phyloP scores from a whole-genome alignment of 2,113 vertebrate species.

The Steatornis caripensis region DNA sequence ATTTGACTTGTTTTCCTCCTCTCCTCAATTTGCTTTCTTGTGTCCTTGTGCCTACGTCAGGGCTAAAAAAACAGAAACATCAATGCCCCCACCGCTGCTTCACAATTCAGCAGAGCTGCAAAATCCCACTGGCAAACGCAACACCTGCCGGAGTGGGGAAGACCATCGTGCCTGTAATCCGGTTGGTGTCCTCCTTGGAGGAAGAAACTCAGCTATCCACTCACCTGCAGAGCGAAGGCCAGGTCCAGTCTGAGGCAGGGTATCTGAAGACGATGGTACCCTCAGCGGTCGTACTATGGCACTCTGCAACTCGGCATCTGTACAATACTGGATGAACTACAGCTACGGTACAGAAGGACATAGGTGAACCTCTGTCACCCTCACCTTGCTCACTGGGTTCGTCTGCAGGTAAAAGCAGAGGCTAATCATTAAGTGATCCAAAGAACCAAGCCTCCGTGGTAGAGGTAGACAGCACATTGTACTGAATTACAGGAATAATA shows the following conservation, averaged over 20 bases:
- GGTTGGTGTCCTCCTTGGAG: accelerated
- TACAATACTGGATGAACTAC: neutral
- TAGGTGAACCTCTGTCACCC: neutral
- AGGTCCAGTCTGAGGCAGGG: too few species aligned
- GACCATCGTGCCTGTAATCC: neutral
- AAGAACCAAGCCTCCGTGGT: accelerated
- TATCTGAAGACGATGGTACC: neutral
- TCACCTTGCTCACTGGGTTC: accelerated
- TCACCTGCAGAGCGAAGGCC: neutral
- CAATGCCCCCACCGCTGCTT: neutral
- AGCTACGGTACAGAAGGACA: neutral
- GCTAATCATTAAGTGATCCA: neutral
- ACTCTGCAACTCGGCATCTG: neutral
- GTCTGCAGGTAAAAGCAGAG: neutral
- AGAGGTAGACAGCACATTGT: neutral
- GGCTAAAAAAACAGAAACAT: neutral
- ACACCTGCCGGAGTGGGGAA: accelerated
- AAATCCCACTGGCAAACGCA: neutral
- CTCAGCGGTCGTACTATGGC: neutral
- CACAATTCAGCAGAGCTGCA: neutral
- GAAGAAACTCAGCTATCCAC: neutral
- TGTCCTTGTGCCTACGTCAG: neutral
- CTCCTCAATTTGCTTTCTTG: neutral
- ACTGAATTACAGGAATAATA: neutral
- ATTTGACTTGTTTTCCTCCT: neutral